phyloP scores from a whole-genome alignment of 2,888 invertebrate species.

The Drosophila maculinotata region DNA sequence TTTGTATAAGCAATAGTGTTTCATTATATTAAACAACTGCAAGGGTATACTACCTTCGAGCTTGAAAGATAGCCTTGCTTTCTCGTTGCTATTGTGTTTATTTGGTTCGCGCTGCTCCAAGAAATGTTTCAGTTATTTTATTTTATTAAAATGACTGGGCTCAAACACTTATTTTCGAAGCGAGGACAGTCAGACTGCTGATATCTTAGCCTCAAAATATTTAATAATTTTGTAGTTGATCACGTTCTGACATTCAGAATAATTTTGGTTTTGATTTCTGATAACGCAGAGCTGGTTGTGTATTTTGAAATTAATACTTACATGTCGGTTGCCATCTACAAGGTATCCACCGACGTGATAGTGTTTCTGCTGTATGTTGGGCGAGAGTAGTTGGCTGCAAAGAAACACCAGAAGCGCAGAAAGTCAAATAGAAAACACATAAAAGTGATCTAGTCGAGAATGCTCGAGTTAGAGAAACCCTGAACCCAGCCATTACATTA shows the following conservation, averaged over 20 bases:
- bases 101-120: background rate
- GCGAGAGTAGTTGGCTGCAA: conserved; percentile 95
- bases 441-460: no score
- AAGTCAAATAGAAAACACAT: background rate
- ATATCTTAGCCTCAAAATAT: background rate
- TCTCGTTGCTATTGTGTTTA: conserved; percentile 8
- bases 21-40: no score
- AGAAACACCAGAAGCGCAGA: background rate
- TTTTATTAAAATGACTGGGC: conserved; percentile 23
- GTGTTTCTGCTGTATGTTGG: conserved; percentile 96
- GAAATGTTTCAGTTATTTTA: conserved; percentile 32
- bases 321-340: conserved; percentile 85
- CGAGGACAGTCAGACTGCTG: conserved; percentile 29
- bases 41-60: no score
- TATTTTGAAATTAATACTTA: conserved; percentile 67
- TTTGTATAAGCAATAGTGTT: no score
- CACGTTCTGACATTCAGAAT: no score
- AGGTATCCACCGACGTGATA: conserved; percentile 93
- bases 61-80: no score
- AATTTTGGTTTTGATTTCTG: no score
- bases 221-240: no score
- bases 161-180: conserved; percentile 1
- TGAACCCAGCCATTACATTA: no score
- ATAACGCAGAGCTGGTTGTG: background rate
- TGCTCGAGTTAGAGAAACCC: no score